A percentile compares a stretch with the other conserved stretches of the same genome.
Evolutionary conservation across 2,113 vertebrate species (phyloP).

Genomic region (Stegastes partitus): DNA sequence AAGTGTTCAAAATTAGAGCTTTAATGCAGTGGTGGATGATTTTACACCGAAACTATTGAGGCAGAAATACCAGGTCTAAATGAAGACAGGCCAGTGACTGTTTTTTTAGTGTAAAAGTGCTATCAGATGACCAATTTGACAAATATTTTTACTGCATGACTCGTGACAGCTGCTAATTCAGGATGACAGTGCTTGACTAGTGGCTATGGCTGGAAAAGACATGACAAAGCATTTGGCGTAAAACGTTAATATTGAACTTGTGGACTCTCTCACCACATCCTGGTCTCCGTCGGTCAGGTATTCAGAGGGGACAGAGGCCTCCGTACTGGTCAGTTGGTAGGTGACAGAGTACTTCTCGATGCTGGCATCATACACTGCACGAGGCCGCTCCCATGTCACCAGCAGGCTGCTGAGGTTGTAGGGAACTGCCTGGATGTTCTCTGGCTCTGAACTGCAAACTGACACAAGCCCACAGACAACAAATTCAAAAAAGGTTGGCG

Average conservation of each 20-base stretch:
- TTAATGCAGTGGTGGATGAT: too few species aligned
- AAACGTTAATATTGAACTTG: background rate
- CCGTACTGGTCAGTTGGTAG: constrained; percentile 85
- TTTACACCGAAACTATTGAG: too few species aligned
- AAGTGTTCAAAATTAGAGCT: too few species aligned
- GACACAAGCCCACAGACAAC: constrained; percentile 16
- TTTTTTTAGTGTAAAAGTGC: too few species aligned
- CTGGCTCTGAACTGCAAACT: constrained; percentile 98
- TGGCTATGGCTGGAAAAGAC: background rate
- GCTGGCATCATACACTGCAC: constrained; percentile 91
- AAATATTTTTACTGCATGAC: too few species aligned
- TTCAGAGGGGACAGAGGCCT: constrained; percentile 81
- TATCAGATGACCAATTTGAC: too few species aligned
- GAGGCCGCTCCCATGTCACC: constrained; percentile 95
- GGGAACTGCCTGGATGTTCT: constrained; percentile 90
- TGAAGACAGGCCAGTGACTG: too few species aligned
- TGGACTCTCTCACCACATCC: constrained; percentile 91
- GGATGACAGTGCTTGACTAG: background rate
- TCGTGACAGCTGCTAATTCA: background rate
- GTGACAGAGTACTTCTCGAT: constrained; percentile 95
- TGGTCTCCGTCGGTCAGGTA: constrained; percentile 98
- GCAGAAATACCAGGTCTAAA: too few species aligned
- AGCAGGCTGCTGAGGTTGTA: constrained; percentile 95
- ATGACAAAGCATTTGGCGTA: background rate
- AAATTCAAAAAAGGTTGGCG: too few species aligned